Evolutionary conservation across 1,140 invertebrate species (phyloP), one percentile per base, ranked within the genome.

Genomic region (Chlorops oryzae): DNA sequence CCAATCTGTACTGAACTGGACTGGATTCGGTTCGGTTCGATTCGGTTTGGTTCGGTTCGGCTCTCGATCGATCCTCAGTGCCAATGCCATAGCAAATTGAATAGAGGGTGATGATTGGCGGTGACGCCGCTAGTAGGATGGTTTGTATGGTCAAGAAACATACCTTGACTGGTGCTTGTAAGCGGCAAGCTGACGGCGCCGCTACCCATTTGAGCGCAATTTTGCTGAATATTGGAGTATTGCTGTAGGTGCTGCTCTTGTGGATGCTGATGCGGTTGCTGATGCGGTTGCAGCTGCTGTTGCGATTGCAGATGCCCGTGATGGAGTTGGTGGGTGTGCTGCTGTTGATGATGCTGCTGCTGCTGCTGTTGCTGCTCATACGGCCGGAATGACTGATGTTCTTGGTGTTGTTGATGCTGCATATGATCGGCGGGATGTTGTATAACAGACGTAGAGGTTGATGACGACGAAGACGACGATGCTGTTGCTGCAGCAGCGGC

Each of bases 91-190:
- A 69, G 58, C 60, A 68, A 66, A 60, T 68, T 68, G 50, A 69
- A 59, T 62, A 69, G 58, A 53, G 59, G 65, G 64, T 68, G 65
- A 62, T 63, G 65, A 60, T 68, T 67, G 59, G 61, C 42, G 32
- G 40, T 28, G 21, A 41, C 34, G 40, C 45, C 52, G 42, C 62
- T 57, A 51, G 64, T 56, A 49, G 64, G 61, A 59, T 62, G 57
- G 65, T 66, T 68, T 69, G 47, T 61, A 62, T 69, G 65, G 65
- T 69, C 63, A 65, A 64, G 65, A 62, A 69, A 69, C 65, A 69
- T 69, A 69, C 65, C 65, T 69, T 69, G 65, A 68, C 60, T 62
- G 51, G 53, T 52, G 50, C 55, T 50, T n/a, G n/a, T n/a, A n/a
- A n/a, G 39, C 38, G 28, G 22, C 53, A n/a, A n/a, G 10, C 39